Evolutionary conservation across 2,888 invertebrate species (phyloP), one percentile per base, ranked within the genome.

Genomic region (Acanthoscelides obtectus): DNA sequence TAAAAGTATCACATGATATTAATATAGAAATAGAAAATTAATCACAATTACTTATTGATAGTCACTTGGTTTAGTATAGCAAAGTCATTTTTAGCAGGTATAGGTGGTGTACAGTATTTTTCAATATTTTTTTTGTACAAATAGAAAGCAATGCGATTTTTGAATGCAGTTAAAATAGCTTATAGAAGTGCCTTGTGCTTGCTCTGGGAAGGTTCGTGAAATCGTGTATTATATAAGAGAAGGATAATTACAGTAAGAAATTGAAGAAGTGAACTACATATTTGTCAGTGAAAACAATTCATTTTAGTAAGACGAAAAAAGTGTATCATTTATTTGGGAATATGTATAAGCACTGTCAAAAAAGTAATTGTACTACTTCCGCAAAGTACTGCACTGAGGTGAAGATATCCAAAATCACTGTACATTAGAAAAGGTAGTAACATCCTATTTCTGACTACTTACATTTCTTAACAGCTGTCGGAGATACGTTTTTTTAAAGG

Each of bases 101-200:
- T 4, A 45, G 45, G 45, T 45, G 17, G 45, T 45, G 45, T 45
- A 45, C 17, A 12, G 45, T 45, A 45, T 45, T 4, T 12, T 45
- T 45, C 8, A 12, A 45, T 6, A 45, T 6, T 45, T 3, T 45
- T 45, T 45, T 1, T 12, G 17, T 45, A 45, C 17, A 45, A 45
- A 3, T 45, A 45, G 45, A 17, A 45, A 45, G 3, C 6, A 45
- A 45, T 45, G 45, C 12, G 1, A 25, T 25, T 45, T 4, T 45
- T 45, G 8, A 45, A 45, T 45, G 17, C 45, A 45, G 45, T 12
- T 45, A 6, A 25, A 45, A 12, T 45, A 12, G 17, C 17, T 45
- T 77, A 69, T 75, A 76, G 74, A 76, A 76, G 80, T 79, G 79
- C 75, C 76, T 76, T 79, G 77, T 73, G 73, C 69, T 71, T 71